Percentiles rank a stretch among this genome's conserved stretches.
These are phyloP conservation scores for Campodea augens DNA, from an alignment of 1,140 invertebrate species.

Conservation along the genomic window DNA sequence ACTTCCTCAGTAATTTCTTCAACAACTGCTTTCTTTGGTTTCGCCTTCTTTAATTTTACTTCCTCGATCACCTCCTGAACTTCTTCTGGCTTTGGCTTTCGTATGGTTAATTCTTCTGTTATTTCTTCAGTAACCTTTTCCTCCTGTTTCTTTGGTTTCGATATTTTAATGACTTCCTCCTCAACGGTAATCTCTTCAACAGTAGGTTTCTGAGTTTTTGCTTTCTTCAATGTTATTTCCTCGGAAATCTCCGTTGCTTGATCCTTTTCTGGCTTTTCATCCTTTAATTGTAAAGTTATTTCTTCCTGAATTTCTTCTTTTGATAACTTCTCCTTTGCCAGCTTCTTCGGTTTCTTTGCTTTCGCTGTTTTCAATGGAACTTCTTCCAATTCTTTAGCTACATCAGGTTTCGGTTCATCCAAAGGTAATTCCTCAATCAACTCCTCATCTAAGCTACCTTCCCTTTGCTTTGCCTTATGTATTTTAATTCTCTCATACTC, in stretches of 20 bases:
- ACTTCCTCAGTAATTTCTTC: constrained; percentile 21
- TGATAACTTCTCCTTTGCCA: constrained; percentile 10
- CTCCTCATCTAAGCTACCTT: too few relatives aligned
- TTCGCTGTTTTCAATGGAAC: constrained; percentile 14
- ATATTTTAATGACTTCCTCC: constrained; percentile 1
- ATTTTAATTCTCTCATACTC: too few relatives aligned
- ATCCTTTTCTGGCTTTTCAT: constrained; percentile 10
- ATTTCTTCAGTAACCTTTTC: constrained; percentile 15
- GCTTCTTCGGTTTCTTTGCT: constrained; percentile 13
- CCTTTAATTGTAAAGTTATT: constrained; percentile 7
- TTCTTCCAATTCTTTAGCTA: constrained; percentile 10
- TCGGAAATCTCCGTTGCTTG: constrained; percentile 10
- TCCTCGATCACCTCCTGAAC: constrained; percentile 15
- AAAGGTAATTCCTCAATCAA: constrained; percentile 10
- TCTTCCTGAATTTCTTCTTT: constrained; percentile 11
- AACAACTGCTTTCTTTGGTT: constrained; percentile 16
- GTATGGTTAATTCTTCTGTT: constrained; percentile 13
- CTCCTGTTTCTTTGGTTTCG: constrained; percentile 6
- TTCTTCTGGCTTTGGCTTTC: constrained; percentile 23
- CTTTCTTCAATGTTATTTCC: neutral
- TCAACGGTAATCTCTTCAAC: constrained; percentile 14
- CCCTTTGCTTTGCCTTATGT: too few relatives aligned
- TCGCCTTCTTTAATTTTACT: neutral
- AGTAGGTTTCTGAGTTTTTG: constrained; percentile 8
- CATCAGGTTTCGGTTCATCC: constrained; percentile 10